Evolutionary conservation across 1,140 invertebrate genomes (phyloP).

Genomic region (Zaprionus camerounensis): DNA sequence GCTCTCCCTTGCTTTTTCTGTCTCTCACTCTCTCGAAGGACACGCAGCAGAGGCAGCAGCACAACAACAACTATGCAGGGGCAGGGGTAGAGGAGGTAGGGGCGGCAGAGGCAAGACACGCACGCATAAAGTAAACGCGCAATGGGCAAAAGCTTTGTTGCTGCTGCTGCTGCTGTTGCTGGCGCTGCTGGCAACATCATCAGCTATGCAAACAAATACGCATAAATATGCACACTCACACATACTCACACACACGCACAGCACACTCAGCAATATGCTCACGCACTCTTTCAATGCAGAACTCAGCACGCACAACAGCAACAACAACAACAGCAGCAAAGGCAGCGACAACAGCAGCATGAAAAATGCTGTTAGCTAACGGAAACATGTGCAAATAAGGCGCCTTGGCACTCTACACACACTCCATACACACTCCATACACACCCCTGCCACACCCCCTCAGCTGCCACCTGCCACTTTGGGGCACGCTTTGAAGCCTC

Average conservation of each 20-base stretch:
- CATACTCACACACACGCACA: slow-evolving; percentile 64
- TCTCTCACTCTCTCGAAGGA: slow-evolving; percentile 37
- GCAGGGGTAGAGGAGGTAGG: too few relatives aligned
- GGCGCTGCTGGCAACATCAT: slow-evolving; percentile 60
- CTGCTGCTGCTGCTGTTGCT: slow-evolving; percentile 44
- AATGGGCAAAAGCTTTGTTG: slow-evolving; percentile 4
- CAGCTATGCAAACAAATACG: slow-evolving; percentile 81
- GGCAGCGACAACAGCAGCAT: slow-evolving; percentile 21
- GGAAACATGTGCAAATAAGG: slow-evolving; percentile 52
- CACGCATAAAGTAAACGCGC: slow-evolving; percentile 52
- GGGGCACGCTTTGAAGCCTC: slow-evolving; percentile 39
- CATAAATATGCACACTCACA: slow-evolving; percentile 75
- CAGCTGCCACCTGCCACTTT: slow-evolving; percentile 29
- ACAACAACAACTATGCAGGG: slow-evolving; percentile 35
- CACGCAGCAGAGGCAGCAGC: slow-evolving; percentile 8
- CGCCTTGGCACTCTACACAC: slow-evolving; percentile 10
- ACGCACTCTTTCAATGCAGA: slow-evolving; percentile 52
- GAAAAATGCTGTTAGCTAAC: slow-evolving; percentile 38
- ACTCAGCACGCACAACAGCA: slow-evolving; percentile 57
- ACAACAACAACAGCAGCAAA: slow-evolving; percentile 19
- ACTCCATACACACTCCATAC: slow-evolving; percentile 9
- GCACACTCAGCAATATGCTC: slow-evolving; percentile 31
- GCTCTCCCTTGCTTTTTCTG: neutral
- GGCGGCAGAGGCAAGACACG: slow-evolving; percentile 36
- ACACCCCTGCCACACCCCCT: neutral